A percentile compares a stretch with the other conserved stretches of the same genome.
Evolutionary conservation across 2,797 vertebrate species (phyloP).

Genomic region (Gambusia yucatana): DNA sequence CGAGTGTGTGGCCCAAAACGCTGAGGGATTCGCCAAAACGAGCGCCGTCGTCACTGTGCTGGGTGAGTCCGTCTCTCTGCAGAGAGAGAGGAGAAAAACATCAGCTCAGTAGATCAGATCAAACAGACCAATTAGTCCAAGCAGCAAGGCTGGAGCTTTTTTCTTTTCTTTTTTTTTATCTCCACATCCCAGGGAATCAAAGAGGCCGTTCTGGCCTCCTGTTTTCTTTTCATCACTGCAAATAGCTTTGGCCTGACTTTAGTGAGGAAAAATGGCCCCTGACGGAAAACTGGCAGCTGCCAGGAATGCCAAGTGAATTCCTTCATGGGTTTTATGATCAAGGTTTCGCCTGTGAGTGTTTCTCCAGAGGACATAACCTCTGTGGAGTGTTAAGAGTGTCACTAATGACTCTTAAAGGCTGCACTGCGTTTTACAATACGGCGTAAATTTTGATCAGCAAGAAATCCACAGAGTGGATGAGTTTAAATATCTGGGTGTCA

Average conservation of each 20-base stretch:
- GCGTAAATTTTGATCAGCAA: no score
- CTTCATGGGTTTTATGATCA: slow-evolving; percentile 74
- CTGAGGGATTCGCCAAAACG: slow-evolving; percentile 82
- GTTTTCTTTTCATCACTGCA: slow-evolving; percentile 57
- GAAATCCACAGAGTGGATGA: no score
- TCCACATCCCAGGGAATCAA: slow-evolving; percentile 31
- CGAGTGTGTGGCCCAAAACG: slow-evolving; percentile 86
- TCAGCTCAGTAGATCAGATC: slow-evolving; percentile 11
- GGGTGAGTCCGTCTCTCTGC: slow-evolving; percentile 77
- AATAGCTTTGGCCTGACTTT: slow-evolving; percentile 58
- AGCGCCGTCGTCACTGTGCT: slow-evolving; percentile 86
- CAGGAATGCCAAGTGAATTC: slow-evolving; percentile 77
- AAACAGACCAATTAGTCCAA: slow-evolving; percentile 17
- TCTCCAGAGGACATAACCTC: slow-evolving; percentile 76
- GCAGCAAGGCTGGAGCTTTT: slow-evolving; percentile 11
- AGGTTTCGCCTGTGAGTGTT: slow-evolving; percentile 62
- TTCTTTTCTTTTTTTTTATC: slow-evolving; percentile 10
- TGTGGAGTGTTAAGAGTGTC: slow-evolving; percentile 65
- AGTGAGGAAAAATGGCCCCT: slow-evolving; percentile 52
- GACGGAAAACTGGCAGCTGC: slow-evolving; percentile 62
- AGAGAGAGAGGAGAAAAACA: background rate
- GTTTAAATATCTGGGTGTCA: no score
- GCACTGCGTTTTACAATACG: slow-evolving; percentile 1
- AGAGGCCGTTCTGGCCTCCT: slow-evolving; percentile 21
- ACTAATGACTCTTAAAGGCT: slow-evolving; percentile 68